Evolutionary conservation across 2,888 invertebrate genomes (phyloP), one percentile per base, ranked within the genome.

Genomic region (Nomada ferruginata): DNA sequence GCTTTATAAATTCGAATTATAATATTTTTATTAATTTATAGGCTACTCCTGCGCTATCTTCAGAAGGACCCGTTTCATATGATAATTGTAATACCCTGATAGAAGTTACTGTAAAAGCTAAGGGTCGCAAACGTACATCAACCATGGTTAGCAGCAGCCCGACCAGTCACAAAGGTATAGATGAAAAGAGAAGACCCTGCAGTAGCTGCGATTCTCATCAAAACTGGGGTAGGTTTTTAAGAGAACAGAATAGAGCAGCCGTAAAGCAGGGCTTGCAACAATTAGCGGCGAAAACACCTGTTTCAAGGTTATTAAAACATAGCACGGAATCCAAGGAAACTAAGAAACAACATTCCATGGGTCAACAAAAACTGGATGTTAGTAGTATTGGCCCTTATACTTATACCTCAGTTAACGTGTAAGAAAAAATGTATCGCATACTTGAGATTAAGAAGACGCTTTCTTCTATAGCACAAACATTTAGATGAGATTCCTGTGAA

Each of bases 61-160:
- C 85, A 2, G 84, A 85, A 15, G 85, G 80, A 20, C 52, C 87
- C 59, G 63, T 86, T 23, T 55, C 83, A 13, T 78, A 81, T 44
- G 85, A 86, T 18, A 84, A 90, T 77, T 80, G 82, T 20, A 85
- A 87, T 18, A 85, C 89, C 2, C 68, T 89, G 9, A 76, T 91
- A 42, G 90, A 91, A 86, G 82, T 92, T 42, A 90, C 86, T 4
- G 84, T 92, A 0, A 90, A 88, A 70, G 76, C 79, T n/a, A 86
- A 88, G 42, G 86, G 82, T 18, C 88, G 79, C 20, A 91, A 91
- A 72, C 86, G 83, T 70, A 82, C 85, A 20, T 87, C 89, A 5
- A 87, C 81, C 55, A 89, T 87, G 87, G 86, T 87, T 2, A 91
- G 86, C 76, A 81, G 72, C n/a, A 85, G 64, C 18, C 71, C 82